Conservation (phyloP, 2,797 vertebrate species). For the Mus minutoides region DNA sequence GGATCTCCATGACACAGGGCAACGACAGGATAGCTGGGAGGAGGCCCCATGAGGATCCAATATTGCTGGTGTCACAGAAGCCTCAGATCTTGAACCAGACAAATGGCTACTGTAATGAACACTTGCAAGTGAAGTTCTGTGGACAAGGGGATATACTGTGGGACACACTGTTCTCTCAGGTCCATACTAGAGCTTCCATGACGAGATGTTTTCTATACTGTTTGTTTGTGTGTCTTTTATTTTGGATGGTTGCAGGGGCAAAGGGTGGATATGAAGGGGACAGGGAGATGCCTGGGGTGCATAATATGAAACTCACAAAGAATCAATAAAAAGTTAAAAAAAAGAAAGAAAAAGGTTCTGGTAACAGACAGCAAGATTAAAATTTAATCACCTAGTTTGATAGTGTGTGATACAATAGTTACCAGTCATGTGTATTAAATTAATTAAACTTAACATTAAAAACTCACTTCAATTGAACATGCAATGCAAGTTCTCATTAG, state of each 20-base stretch:
- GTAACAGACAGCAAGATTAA: slow-evolving; percentile 83
- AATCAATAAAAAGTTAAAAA: neutral
- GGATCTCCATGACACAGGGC: neutral
- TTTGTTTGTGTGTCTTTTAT: neutral
- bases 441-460: neutral
- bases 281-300: neutral
- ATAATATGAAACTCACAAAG: neutral
- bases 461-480: neutral
- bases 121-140: no score
- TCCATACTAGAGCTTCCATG: neutral
- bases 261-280: neutral
- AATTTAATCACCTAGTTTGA: slow-evolving; percentile 80
- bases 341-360: slow-evolving; percentile 71
- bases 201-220: neutral
- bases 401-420: neutral
- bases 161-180: neutral
- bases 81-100: neutral
- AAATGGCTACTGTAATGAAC: neutral
- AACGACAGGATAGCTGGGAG: neutral
- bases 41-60: neutral
- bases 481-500: neutral
- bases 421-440: slow-evolving; percentile 4
- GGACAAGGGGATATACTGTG: neutral
- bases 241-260: neutral
- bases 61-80: neutral